Evolutionary conservation across 2,888 invertebrate species (phyloP), one percentile per base, ranked within the genome.

Genomic region (Celastrina argiolus): DNA sequence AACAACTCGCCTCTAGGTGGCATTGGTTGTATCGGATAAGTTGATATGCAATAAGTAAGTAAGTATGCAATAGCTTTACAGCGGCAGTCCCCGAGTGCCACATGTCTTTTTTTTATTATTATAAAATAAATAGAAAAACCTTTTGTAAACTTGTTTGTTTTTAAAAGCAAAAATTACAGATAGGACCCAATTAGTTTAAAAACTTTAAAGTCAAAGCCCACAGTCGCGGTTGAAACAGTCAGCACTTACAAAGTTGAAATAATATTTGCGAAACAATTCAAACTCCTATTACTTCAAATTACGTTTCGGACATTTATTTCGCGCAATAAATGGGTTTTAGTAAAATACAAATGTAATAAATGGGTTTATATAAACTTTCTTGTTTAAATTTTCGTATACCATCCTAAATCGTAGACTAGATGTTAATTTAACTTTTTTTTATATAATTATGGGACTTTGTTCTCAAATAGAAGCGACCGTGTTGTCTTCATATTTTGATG

Each of bases 251-350:
- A 51, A 51, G 22, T 51, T 51, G 14, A 51, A 51, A 51, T 51
- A 51, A 51, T 26, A 51, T 51, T 51, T 51, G 51, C 22, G 51
- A 51, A 51, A 51, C 51, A 51, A 51, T 26, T 51, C 51, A 12
- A 26, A 51, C 51, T 51, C 12, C 51, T 22, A 51, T 51, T 51
- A 51, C 51, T 51, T 22, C 8, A 18, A 51, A 51, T 51, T 51
- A 51, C 51, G 12, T 51, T 51, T 22, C 4, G 22, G 12, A 22
- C 22, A 51, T 51, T 51, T 51, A 51, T 14, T 51, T 51, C 16
- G 18, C 51, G 26, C 14, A 22, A 26, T 26, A 51, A 51, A 51
- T 51, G 51, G 51, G 51, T 26, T 51, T 51, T 22, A 51, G 12
- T 51, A 51, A 14, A 51, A 22, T 51, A 51, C 18, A 22, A 51